A percentile compares a stretch with the other conserved stretches of the same genome.
phyloP scores from a whole-genome alignment of 2,797 vertebrate species.

The Oreochromis mossambicus region DNA sequence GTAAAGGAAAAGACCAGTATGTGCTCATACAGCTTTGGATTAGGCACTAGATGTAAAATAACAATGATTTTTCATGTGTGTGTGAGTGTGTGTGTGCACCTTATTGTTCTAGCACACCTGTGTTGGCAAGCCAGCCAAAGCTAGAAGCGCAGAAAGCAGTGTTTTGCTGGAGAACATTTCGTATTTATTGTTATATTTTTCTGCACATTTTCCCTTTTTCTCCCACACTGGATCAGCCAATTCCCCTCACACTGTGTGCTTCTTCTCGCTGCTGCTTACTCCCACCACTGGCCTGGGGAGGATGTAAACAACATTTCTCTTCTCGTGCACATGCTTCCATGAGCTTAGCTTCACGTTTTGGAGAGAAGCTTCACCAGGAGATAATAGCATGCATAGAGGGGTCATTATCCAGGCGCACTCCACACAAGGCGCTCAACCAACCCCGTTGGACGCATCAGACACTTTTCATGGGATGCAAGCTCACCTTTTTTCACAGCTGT shows the following conservation, averaged over 20 bases:
- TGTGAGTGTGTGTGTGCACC: neutral
- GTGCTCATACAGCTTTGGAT: neutral
- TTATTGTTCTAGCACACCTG: neutral
- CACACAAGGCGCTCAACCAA: neutral
- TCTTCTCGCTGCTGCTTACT: constrained; percentile 22
- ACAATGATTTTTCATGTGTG: neutral
- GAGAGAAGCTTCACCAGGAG: neutral
- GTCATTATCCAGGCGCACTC: neutral
- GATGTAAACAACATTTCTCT: constrained; percentile 39
- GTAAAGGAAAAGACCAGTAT: neutral
- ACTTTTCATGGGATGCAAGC: neutral
- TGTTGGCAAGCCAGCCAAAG: neutral
- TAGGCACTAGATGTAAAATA: neutral
- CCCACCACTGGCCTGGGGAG: constrained; percentile 52
- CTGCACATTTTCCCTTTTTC: constrained; percentile 26
- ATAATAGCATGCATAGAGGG: neutral
- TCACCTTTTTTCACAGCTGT: neutral
- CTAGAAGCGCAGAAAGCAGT: neutral
- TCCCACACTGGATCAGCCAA: constrained; percentile 21
- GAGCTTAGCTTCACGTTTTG: constrained; percentile 15
- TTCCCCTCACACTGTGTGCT: constrained; percentile 8
- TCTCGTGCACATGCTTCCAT: constrained; percentile 9
- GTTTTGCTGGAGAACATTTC: constrained; percentile 16
- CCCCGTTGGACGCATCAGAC: neutral
- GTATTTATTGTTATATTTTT: constrained; percentile 7